Percentiles rank a stretch among this genome's conserved stretches.
These are phyloP conservation scores for Acanthosepion lycidas DNA, from an alignment of 2,888 invertebrate genomes.

Conservation along the genomic window DNA sequence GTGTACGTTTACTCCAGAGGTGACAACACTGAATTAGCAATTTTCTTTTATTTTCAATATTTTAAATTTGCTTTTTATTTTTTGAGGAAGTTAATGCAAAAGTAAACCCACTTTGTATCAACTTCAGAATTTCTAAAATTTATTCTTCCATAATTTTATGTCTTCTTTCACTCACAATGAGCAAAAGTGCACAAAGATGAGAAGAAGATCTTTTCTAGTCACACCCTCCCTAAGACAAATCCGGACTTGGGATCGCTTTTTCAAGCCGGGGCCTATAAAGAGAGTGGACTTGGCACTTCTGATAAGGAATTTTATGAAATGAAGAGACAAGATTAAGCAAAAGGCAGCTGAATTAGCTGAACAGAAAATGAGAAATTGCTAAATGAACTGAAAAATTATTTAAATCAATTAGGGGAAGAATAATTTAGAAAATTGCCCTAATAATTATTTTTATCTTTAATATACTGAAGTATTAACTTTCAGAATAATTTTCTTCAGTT, in stretches of 20 bases:
- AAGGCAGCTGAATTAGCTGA: background rate
- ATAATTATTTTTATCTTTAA: too few species aligned
- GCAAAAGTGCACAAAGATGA: background rate
- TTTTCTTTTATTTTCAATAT: background rate
- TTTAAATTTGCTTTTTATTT: background rate
- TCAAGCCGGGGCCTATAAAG: background rate
- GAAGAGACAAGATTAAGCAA: background rate
- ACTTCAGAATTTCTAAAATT: background rate
- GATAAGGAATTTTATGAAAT: background rate
- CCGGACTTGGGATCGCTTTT: slow-evolving; percentile 33
- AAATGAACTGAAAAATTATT: too few species aligned
- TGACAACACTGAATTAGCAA: background rate
- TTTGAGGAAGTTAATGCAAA: background rate
- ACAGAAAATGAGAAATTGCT: background rate
- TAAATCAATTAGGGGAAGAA: too few species aligned
- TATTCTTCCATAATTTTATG: background rate
- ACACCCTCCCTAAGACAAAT: background rate
- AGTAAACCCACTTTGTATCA: background rate
- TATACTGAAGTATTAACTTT: too few species aligned
- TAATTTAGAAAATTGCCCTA: too few species aligned
- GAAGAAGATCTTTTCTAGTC: background rate
- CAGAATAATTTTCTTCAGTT: too few species aligned
- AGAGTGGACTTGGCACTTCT: background rate
- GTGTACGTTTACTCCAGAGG: too few species aligned
- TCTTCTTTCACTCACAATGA: background rate